Conservation (phyloP, 2,113 vertebrate genomes). For the Rutilus rutilus region DNA sequence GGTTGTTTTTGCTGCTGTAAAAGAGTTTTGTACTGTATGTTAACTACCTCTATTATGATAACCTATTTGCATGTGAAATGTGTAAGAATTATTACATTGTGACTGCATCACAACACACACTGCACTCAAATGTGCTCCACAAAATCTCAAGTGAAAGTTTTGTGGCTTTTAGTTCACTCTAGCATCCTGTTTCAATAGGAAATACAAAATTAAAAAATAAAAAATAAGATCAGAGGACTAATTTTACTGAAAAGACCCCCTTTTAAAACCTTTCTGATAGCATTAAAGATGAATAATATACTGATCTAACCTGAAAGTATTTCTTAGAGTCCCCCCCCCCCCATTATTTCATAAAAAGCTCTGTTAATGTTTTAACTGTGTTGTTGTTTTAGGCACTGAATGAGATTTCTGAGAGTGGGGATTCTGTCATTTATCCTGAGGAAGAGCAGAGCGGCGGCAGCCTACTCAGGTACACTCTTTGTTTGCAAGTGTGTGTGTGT, state of each 20-base stretch:
- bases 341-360: not conserved
- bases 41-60: not conserved
- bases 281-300: not conserved
- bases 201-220: no score
- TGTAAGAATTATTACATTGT: not conserved
- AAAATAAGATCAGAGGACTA: no score
- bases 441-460: slow-evolving; percentile 89
- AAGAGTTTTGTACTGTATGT: not conserved
- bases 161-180: not conserved
- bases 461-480: slow-evolving; percentile 82
- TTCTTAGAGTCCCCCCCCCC: not conserved
- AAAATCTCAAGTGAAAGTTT: not conserved
- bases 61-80: not conserved
- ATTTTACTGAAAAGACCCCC: not conserved
- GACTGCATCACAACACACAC: not conserved
- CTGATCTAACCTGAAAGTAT: not conserved
- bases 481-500: not conserved
- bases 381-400: slow-evolving; percentile 73
- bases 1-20: not conserved
- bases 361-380: not conserved
- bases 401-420: slow-evolving; percentile 74
- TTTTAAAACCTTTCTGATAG: not conserved
- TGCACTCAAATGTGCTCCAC: not conserved
- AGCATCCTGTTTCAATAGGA: no score
- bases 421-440: slow-evolving; percentile 72